Evolutionary conservation across 2,797 vertebrate species (phyloP), one percentile per base, ranked within the genome.

Genomic region (Siniperca undulata): DNA sequence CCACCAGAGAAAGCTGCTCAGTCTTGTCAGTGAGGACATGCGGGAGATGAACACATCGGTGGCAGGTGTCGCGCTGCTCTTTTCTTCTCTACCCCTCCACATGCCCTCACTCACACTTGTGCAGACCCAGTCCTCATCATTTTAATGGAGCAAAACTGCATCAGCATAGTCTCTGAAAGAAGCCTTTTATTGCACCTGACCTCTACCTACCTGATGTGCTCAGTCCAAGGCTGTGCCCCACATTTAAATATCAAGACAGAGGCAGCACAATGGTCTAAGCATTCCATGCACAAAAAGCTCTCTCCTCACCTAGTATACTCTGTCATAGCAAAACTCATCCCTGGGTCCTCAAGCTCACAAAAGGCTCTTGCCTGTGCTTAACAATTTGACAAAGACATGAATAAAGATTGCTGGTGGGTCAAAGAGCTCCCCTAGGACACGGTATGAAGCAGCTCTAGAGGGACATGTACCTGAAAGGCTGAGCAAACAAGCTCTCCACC

Each of bases 211-310:
- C 84, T 82, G 87, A 85, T 84, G 82, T 60, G 70, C 80, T 82
- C 44, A 2, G 65, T 78, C 70, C 72, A 74, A 78, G 80, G 60
- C 84, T 80, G 65, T 48, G 71, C 52, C 27, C 85, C 34, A 30
- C 52, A 93, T 93, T 94, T 93, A 70, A 94, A 93, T 91, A 92
- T 83, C 82, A 93, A 93, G 86, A 81, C 80, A 42, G 81, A 70
- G 30, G 81, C 34, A 59, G 67, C 44, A 85, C 79, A 89, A 88
- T 84, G 73, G 72, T 68, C 69, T 34, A 79, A 86, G 61, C 56
- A 62, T 70, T 72, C 38, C 72, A 76, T 59, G 81, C 81, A 74
- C 55, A 78, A 84, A 72, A 78, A 60, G 20, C 59, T 46, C 42
- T 22, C 56, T 78, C 34, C 65, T 70, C 67, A 62, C 16, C 78